Percentiles rank a stretch among this genome's conserved stretches.
These are phyloP conservation scores for Cepphus grylle DNA, from an alignment of 2,113 vertebrate species.

Conservation along the genomic window DNA sequence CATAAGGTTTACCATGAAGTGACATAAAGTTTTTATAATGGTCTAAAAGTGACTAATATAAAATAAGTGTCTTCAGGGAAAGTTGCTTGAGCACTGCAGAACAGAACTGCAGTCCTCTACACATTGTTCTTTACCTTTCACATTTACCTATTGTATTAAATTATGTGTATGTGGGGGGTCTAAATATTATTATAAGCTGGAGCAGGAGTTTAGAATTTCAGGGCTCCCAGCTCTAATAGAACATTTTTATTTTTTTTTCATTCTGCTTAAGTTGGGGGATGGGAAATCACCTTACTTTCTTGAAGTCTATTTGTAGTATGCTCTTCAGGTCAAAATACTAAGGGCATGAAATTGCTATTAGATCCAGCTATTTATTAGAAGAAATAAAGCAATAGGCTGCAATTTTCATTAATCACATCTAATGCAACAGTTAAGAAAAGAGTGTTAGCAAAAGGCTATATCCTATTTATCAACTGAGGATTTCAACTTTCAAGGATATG, in stretches of 20 bases:
- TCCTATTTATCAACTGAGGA: neutral
- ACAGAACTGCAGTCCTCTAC: neutral
- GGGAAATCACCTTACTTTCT: neutral
- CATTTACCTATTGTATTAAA: neutral
- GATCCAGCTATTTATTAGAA: neutral
- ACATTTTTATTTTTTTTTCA: neutral
- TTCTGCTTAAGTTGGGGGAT: neutral
- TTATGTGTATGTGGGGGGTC: accelerated
- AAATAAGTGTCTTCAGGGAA: neutral
- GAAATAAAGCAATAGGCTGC: neutral
- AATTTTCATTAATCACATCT: neutral
- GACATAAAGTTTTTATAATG: neutral
- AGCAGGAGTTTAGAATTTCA: neutral
- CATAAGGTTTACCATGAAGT: neutral
- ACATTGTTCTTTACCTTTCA: neutral
- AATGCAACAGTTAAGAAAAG: neutral
- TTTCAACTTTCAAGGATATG: neutral
- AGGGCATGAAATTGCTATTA: neutral
- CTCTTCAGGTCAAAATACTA: neutral
- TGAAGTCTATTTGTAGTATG: neutral
- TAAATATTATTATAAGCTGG: neutral
- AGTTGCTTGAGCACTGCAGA: neutral
- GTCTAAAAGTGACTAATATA: neutral
- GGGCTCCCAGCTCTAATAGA: neutral
- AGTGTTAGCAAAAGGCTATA: neutral